These are phyloP conservation scores for Mesembrinibis cayennensis DNA, from an alignment of 2,113 vertebrate species.

Conservation along the genomic window DNA sequence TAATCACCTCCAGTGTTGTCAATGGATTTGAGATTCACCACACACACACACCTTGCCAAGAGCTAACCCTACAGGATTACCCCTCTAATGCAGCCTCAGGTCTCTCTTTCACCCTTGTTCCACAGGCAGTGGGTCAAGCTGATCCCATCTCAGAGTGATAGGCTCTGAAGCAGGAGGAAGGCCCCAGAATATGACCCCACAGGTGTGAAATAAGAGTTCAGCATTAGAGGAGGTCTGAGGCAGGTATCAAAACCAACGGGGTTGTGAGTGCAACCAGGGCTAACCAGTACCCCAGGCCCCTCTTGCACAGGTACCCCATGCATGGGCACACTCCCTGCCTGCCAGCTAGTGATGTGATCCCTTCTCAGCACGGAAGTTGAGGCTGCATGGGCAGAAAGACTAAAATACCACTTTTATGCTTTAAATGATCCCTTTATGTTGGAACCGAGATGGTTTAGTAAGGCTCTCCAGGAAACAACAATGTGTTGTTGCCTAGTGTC, in stretches of 20 bases:
- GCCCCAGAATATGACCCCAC: not conserved
- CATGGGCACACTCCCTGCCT: not conserved
- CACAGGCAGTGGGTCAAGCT: not conserved
- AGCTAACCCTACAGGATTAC: not conserved
- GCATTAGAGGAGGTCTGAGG: not conserved
- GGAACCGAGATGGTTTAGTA: not conserved
- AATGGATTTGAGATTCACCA: not conserved
- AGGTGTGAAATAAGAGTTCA: not conserved
- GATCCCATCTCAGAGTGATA: not conserved
- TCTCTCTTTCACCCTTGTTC: not conserved
- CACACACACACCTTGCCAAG: not conserved
- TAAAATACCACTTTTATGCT: not conserved
- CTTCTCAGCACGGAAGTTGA: not conserved
- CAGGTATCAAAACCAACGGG: not conserved
- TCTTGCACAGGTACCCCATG: not conserved
- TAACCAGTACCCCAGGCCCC: accelerated
- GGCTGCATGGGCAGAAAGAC: not conserved
- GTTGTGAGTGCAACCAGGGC: not conserved
- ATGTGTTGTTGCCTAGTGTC: not conserved
- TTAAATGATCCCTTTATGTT: not conserved
- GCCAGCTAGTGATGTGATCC: not conserved
- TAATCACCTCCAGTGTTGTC: not conserved
- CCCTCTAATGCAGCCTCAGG: not conserved
- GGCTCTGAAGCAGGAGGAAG: not conserved
- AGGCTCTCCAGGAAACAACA: not conserved